Conservation (phyloP, 2,113 vertebrate genomes). For the Podilymbus podiceps region DNA sequence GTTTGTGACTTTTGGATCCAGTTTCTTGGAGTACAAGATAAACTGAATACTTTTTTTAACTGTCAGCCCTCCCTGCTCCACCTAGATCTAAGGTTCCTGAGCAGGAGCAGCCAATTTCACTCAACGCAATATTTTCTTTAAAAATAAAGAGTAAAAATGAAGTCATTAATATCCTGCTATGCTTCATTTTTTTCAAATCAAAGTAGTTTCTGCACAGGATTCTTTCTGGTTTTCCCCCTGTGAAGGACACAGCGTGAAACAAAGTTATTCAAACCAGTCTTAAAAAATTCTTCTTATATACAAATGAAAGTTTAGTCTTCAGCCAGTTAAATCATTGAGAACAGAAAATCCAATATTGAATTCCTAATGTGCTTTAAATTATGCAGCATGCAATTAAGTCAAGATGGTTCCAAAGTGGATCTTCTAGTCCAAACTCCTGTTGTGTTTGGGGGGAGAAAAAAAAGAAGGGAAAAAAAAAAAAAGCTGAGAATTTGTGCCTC, state of each 20-base stretch:
- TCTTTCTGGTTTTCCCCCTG: conserved; percentile 58
- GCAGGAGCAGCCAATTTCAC: background rate
- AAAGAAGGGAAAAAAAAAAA: background rate
- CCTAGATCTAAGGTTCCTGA: background rate
- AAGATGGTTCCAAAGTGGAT: background rate
- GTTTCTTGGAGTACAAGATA: background rate
- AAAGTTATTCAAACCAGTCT: conserved; percentile 36
- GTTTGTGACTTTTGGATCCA: background rate
- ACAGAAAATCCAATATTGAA: background rate
- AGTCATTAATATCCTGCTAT: background rate
- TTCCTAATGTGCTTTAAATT: conserved; percentile 17
- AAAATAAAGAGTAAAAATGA: conserved; percentile 27
- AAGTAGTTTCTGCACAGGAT: conserved; percentile 53
- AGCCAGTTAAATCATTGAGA: conserved; percentile 9
- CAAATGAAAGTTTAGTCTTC: conserved; percentile 42
- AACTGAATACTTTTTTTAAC: background rate
- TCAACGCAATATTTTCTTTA: conserved; percentile 45
- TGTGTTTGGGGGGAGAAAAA: background rate
- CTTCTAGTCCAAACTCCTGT: background rate
- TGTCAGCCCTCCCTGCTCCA: background rate
- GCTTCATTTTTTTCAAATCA: conserved; percentile 15
- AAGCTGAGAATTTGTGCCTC: background rate
- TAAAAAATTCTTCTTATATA: conserved; percentile 43
- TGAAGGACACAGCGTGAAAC: conserved; percentile 30
- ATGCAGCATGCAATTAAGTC: background rate